These are phyloP conservation scores for Thamnaconus septentrionalis DNA, from an alignment of 2,113 vertebrate species.

Conservation along the genomic window DNA sequence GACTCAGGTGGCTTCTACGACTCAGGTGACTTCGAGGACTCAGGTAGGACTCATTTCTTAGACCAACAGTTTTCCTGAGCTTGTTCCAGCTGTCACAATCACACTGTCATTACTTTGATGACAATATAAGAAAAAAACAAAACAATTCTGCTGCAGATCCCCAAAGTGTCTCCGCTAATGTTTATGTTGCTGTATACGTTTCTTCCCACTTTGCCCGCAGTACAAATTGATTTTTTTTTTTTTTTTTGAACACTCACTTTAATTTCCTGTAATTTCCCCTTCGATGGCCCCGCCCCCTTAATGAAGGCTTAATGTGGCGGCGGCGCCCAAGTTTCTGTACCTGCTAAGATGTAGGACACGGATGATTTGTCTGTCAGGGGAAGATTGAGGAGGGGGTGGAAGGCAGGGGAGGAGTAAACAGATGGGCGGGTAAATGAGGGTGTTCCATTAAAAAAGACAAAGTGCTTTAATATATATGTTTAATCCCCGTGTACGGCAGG, in stretches of 20 bases:
- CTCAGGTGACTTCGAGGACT: too few species aligned
- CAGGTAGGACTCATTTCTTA: too few species aligned
- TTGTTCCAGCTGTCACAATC: too few species aligned
- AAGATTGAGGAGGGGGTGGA: conserved; percentile 15
- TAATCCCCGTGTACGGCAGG: conserved; percentile 22
- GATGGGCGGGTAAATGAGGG: conserved; percentile 34
- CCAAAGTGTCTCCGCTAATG: conserved; percentile 39
- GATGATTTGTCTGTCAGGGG: conserved; percentile 13
- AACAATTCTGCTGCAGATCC: conserved; percentile 31
- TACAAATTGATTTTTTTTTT: conserved; percentile 44
- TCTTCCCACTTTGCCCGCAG: conserved; percentile 43
- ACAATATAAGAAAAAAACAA: too few species aligned
- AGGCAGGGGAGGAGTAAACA: conserved; percentile 21
- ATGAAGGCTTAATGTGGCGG: conserved; percentile 13
- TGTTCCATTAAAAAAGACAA: conserved; percentile 35
- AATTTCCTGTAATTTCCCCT: conserved; percentile 55
- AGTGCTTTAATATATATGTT: conserved; percentile 36
- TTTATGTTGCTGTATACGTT: conserved; percentile 44
- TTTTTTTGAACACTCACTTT: conserved; percentile 44
- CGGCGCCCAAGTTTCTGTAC: not conserved
- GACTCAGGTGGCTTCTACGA: too few species aligned
- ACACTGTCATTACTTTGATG: too few species aligned
- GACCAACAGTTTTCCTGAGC: too few species aligned
- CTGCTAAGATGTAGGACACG: conserved; percentile 7
- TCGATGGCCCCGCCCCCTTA: conserved; percentile 28